phyloP scores from a whole-genome alignment of 2,888 invertebrate genomes.

The Adineta ricciae region DNA sequence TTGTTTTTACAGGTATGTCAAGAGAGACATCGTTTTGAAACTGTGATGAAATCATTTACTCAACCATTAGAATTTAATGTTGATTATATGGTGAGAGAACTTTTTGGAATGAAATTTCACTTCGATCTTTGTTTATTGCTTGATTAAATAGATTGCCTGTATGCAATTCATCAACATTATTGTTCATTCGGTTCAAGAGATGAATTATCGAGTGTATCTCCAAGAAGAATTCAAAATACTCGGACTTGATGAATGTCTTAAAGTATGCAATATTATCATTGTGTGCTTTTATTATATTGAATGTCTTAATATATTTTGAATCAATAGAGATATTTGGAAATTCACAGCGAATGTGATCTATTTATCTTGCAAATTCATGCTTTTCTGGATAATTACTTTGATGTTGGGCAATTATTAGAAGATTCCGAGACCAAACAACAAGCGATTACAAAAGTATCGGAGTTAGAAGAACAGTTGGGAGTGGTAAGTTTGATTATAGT shows the following conservation, averaged over 20 bases:
- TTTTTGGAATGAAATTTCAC: not conserved
- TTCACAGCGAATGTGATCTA: constrained; percentile 68
- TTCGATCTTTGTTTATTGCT: not conserved
- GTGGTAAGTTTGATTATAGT: constrained; percentile 38
- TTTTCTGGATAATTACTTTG: constrained; percentile 93
- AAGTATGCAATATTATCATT: constrained; percentile 48
- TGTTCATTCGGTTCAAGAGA: constrained; percentile 95
- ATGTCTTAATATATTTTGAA: constrained; percentile 47
- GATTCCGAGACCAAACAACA: constrained; percentile 87
- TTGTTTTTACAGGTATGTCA: constrained; percentile 39
- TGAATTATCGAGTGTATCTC: constrained; percentile 95
- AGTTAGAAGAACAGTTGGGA: constrained; percentile 71
- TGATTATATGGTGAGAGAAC: constrained; percentile 36
- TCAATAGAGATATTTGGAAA: constrained; percentile 37
- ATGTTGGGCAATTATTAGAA: constrained; percentile 90
- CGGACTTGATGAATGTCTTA: constrained; percentile 84
- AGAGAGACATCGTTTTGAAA: constrained; percentile 80
- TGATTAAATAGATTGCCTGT: constrained; percentile 61
- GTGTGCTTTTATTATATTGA: not conserved
- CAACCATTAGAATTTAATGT: constrained; percentile 64
- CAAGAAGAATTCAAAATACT: constrained; percentile 95
- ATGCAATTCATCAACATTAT: constrained; percentile 99
- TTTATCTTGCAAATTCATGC: constrained; percentile 93
- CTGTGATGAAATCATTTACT: constrained; percentile 90
- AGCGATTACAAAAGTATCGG: constrained; percentile 72